A percentile compares a stretch with the other conserved stretches of the same genome.
These are phyloP conservation scores for Acleris laterana DNA, from an alignment of 2,888 invertebrate genomes.

Conservation along the genomic window DNA sequence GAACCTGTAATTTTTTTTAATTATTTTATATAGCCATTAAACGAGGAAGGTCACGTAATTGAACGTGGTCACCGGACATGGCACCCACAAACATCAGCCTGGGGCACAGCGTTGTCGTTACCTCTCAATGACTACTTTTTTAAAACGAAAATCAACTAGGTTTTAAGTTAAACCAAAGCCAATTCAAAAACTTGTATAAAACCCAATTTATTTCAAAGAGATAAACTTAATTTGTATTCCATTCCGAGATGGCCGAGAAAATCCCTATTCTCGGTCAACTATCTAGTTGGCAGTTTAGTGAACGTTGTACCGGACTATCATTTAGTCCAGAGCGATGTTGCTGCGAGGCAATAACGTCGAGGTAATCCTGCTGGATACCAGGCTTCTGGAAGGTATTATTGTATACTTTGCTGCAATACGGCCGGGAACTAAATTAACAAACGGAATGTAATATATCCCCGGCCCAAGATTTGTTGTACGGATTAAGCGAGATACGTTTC, in stretches of 20 bases:
- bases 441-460: conserved; percentile 65
- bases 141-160: too few species aligned
- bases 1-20: too few species aligned
- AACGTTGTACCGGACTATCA: conserved; percentile 50
- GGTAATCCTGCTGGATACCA: conserved; percentile 64
- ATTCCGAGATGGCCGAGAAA: not conserved
- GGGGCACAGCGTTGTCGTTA: too few species aligned
- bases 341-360: conserved; percentile 61
- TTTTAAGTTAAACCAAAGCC: too few species aligned
- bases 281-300: conserved; percentile 54
- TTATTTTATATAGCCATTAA: too few species aligned
- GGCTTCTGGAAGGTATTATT: conserved; percentile 53
- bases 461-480: conserved; percentile 53
- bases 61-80: too few species aligned
- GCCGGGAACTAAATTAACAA: conserved; percentile 66
- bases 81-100: too few species aligned
- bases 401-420: conserved; percentile 48
- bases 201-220: too few species aligned
- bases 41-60: too few species aligned
- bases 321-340: conserved; percentile 44
- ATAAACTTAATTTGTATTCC: not conserved
- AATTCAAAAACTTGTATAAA: too few species aligned
- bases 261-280: conserved; percentile 20
- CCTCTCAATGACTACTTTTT: too few species aligned
- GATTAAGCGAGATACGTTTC: conserved; percentile 42